Percentiles rank a stretch among this genome's conserved stretches.
phyloP scores from a whole-genome alignment of 2,113 vertebrate genomes.

The Callospermophilus lateralis region DNA sequence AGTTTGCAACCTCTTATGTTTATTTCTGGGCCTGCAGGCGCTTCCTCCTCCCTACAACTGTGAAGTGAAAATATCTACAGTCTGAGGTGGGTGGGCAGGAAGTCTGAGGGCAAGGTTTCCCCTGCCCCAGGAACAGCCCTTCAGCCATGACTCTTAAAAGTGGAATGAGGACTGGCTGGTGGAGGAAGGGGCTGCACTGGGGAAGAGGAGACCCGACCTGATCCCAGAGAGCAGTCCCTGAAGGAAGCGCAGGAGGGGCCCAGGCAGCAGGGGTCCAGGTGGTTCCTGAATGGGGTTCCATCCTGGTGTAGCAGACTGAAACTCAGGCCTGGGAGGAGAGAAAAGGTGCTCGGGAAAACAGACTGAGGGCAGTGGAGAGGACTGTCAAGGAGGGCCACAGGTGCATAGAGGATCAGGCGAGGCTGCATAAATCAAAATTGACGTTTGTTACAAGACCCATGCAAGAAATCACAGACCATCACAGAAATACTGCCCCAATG shows the following conservation, averaged over 20 bases:
- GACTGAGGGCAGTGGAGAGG: too few relatives aligned
- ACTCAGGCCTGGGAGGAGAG: not conserved
- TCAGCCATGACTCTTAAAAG: not conserved
- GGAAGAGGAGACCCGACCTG: not conserved
- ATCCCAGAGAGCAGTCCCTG: not conserved
- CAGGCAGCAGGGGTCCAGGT: not conserved
- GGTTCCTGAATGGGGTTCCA: too few relatives aligned
- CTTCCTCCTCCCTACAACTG: not conserved
- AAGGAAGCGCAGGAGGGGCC: not conserved
- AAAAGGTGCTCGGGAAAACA: accelerated
- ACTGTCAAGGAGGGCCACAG: not conserved
- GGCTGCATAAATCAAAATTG: not conserved
- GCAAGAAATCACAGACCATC: not conserved
- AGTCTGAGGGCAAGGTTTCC: not conserved
- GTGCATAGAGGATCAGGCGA: not conserved
- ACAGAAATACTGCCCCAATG: not conserved
- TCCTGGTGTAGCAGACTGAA: not conserved
- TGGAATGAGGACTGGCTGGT: not conserved
- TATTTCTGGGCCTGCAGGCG: accelerated
- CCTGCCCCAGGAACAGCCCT: accelerated
- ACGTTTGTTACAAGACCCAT: not conserved
- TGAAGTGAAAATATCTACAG: too few relatives aligned
- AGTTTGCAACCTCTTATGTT: not conserved
- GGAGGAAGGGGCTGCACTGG: not conserved
- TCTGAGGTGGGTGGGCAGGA: not conserved